Conservation (phyloP, 2,113 vertebrate genomes). For the Tragelaphus scriptus region DNA sequence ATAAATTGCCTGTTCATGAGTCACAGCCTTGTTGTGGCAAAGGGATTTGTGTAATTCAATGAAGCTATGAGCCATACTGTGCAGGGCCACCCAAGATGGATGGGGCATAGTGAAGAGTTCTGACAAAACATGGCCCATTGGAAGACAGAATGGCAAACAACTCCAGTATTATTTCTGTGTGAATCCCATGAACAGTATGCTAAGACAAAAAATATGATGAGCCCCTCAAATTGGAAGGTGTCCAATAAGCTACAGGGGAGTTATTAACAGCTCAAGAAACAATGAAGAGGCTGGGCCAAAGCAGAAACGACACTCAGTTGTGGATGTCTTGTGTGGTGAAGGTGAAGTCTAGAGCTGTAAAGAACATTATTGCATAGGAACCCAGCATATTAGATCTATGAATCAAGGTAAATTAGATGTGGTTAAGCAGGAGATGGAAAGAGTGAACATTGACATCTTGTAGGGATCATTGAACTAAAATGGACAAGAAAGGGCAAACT, state of each 20-base stretch:
- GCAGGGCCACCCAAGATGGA: not conserved
- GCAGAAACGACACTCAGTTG: not conserved
- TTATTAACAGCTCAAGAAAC: not conserved
- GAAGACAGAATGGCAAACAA: not conserved
- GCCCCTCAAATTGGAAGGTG: not conserved
- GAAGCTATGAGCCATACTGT: not conserved
- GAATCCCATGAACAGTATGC: not conserved
- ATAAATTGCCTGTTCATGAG: not conserved
- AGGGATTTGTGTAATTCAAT: not conserved
- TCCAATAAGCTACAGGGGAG: not conserved
- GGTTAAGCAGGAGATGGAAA: not conserved
- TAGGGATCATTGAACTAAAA: too few relatives aligned
- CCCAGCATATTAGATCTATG: not conserved
- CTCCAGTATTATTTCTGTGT: not conserved
- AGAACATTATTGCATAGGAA: not conserved
- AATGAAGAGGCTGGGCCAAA: not conserved
- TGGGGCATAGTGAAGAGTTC: not conserved
- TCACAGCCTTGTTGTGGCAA: not conserved
- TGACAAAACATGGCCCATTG: not conserved
- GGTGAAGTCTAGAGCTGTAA: not conserved
- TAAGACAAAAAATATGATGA: not conserved
- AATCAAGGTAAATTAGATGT: not conserved
- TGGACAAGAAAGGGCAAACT: too few relatives aligned
- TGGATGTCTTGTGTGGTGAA: not conserved
- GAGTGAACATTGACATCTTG: not conserved